Evolutionary conservation across 37 sponge, comb jelly and placozoan genomes (phyloP).

Genomic region (Tethya wilhelma): DNA sequence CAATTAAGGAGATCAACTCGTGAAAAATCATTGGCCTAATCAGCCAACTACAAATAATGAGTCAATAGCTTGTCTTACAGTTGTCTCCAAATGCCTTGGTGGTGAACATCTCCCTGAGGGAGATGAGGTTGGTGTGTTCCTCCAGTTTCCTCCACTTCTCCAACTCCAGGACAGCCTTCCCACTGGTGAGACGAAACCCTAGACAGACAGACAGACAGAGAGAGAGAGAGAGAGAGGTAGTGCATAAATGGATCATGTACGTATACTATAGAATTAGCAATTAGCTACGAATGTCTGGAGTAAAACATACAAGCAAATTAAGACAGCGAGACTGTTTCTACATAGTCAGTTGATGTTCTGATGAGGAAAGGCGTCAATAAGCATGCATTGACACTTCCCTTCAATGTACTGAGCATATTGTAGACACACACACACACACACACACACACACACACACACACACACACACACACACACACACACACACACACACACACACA

Average conservation of each 20-base stretch:
- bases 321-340: too few relatives aligned
- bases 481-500: slow-evolving; percentile 28
- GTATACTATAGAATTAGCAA: too few relatives aligned
- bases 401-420: not conserved
- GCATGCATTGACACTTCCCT: not conserved
- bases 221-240: not conserved
- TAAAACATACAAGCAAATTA: too few relatives aligned
- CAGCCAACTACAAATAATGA: too few relatives aligned
- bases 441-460: slow-evolving; percentile 24
- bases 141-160: slow-evolving; percentile 80
- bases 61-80: too few relatives aligned
- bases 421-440: not conserved
- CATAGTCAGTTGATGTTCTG: too few relatives aligned
- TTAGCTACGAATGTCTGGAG: too few relatives aligned
- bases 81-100: slow-evolving; percentile 89
- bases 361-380: too few relatives aligned
- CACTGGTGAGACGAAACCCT: slow-evolving; percentile 73
- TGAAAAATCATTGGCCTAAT: too few relatives aligned
- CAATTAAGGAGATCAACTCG: too few relatives aligned
- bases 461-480: slow-evolving; percentile 13
- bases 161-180: slow-evolving; percentile 56
- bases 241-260: not conserved
- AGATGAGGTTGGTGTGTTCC: slow-evolving; percentile 66
- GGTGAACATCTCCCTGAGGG: slow-evolving; percentile 85
- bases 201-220: not conserved